Percentiles rank a stretch among this genome's conserved stretches.
Evolutionary conservation across 2,797 vertebrate species (phyloP).

Genomic region (Sebastes dallii): DNA sequence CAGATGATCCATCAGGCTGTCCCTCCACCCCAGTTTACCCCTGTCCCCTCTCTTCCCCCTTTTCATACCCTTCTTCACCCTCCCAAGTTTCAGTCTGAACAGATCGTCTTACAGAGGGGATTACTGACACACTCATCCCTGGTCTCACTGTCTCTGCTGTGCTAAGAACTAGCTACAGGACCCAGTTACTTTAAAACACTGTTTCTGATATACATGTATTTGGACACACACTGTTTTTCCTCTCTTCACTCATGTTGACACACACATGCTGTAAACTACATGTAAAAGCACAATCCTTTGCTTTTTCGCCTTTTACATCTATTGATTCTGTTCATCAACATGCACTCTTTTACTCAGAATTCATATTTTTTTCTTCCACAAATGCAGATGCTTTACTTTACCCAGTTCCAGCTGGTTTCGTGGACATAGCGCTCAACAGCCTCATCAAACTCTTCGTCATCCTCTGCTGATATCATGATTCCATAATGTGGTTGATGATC

Average conservation of each 20-base stretch:
- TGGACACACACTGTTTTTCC: not conserved
- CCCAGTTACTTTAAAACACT: not conserved
- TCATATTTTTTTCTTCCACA: not conserved
- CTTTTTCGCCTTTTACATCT: not conserved
- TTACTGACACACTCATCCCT: conserved; percentile 13
- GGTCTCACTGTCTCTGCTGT: not conserved
- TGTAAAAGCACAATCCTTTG: not conserved
- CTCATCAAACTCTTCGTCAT: conserved; percentile 70
- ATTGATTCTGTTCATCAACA: not conserved
- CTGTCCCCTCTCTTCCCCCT: not conserved
- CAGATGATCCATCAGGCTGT: not conserved
- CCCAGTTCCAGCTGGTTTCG: conserved; percentile 83
- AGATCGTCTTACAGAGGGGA: conserved; percentile 48
- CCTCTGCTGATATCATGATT: conserved; percentile 71
- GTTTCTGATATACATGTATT: not conserved
- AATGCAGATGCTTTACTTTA: conserved; percentile 62
- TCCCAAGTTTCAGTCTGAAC: not conserved
- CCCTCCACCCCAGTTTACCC: not conserved
- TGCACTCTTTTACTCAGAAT: not conserved
- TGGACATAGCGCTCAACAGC: conserved; percentile 50
- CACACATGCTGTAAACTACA: not conserved
- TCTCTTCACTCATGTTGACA: not conserved
- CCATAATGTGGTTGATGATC: conserved; percentile 49
- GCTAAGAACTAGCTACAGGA: not conserved
- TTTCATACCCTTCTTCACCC: not conserved